Base-by-base conservation (phyloP, 2,888 invertebrate species). In the Drosophila monieri region DNA sequence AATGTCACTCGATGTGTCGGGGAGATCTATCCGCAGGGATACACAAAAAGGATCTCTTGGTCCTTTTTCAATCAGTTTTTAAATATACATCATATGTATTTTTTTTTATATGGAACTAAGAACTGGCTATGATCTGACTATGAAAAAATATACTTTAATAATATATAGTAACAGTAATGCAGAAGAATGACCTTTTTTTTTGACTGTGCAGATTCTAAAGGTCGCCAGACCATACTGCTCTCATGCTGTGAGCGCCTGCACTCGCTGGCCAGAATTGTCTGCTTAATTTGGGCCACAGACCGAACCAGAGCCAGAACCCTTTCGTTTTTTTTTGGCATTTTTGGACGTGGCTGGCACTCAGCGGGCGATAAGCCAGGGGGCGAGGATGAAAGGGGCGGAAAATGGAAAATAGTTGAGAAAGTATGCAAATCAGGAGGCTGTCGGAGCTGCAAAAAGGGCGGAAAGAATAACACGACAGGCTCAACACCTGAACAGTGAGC, bases 401-500 rank as follows among this genome's bases (percentile, higher is more conserved):
- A 62, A 84, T 76, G 78, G 69, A 85, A 81, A 84, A 86, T 74
- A 78, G 81, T 74, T 74, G 76, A 66, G 78, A 83, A 83, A 84
- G 85, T 83, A 83, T 83, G 81, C 78, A 83, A 83, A 83, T 86
- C 67, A 76, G 73, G 53, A 39, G 62, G 77, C 37, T 48, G 43
- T 23, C 32, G 54, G 55, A 43, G n/a, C n/a, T 37, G 25, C 47
- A 23, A 15, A 21, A n/a, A 35, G 47, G 62, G 25, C 27, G 23
- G 47, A 57, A 77, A 71, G 62, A 66, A 80, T 64, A 85, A 67
- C 69, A 60, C 67, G 65, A 59, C 56, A 62, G 80, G 72, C 61
- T 78, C 78, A 86, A 80, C 86, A 84, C 85, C 78, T 86, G 76
- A 71, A 46, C 62, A 62, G 59, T 73, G 73, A 79, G 78, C 67